Percentiles rank a stretch among this genome's conserved stretches.
These are phyloP conservation scores for Arbacia lixula DNA, from an alignment of 53 echinoderm and acorn worm species.

Conservation along the genomic window DNA sequence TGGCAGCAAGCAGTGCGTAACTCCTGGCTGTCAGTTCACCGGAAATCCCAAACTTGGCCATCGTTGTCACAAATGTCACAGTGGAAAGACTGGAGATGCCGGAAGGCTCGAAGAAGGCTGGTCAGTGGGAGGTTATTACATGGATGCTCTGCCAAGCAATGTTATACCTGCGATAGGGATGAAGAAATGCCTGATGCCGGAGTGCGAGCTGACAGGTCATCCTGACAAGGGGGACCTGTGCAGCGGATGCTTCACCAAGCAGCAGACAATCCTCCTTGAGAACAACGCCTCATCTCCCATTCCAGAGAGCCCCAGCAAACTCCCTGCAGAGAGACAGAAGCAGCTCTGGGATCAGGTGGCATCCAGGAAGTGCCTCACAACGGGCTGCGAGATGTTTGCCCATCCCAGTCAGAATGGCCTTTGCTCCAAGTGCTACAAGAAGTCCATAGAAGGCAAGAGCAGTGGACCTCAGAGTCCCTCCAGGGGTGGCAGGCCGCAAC, in stretches of 20 bases:
- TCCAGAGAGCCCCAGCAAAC: neutral
- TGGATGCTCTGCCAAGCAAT: neutral
- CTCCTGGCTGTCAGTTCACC: conserved; percentile 83
- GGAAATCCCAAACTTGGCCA: conserved; percentile 69
- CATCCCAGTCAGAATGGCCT: conserved; percentile 3
- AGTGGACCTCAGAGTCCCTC: neutral
- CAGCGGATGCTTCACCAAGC: conserved; percentile 68
- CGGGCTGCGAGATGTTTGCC: conserved; percentile 43
- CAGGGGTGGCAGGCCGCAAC: neutral
- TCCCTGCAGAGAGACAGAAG: conserved; percentile 32
- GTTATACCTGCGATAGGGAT: conserved; percentile 40
- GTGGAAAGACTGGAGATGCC: neutral
- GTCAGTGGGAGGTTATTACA: neutral
- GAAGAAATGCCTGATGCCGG: conserved; percentile 85
- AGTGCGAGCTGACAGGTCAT: conserved; percentile 88
- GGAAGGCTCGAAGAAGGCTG: too few species aligned
- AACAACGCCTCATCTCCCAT: neutral
- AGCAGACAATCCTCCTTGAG: conserved; percentile 37
- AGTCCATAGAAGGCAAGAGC: neutral
- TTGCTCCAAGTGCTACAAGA: conserved; percentile 35
- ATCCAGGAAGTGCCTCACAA: conserved; percentile 24
- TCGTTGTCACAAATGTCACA: conserved; percentile 77
- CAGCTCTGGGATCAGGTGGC: neutral
- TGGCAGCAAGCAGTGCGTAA: conserved; percentile 81
- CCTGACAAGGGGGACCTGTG: conserved; percentile 75